Evolutionary conservation across 2,888 invertebrate genomes (phyloP), one percentile per base, ranked within the genome.

Genomic region (Norana najaformis): DNA sequence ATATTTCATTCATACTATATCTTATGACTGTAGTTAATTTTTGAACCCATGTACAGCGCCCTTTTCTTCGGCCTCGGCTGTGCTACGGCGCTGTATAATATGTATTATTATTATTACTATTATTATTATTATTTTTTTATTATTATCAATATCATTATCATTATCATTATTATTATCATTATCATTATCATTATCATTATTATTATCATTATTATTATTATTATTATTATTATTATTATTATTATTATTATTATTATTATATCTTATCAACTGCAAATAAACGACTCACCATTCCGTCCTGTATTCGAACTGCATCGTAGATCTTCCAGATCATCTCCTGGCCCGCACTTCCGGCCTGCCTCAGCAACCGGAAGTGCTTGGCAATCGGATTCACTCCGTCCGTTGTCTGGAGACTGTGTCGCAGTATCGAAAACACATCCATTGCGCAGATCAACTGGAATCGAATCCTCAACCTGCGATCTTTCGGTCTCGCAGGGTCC

Each of bases 241-340:
- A 89, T 34, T 34, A 89, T 47, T 53, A 39, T 89, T 53, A 89
- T 34, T 38, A 13, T 37, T 38, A 23, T 20, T n/a, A n/a, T n/a
- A 69, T 23, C 69, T 1, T 8, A 14, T 1, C 30, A 69, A n/a
- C 69, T 8, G n/a, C 8, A 34, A 41, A 85, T 47, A 35, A 37
- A 53, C 39, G n/a, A 93, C 96, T 96, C 95, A 98, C 98, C 97
- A 97, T 97, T 93, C 97, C 97, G 94, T 98, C 98, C 92, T 96
- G 96, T 95, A 97, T 98, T 93, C 97, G 96, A 94, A 96, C 97
- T 1, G 97, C 98, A 93, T 98, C 98, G 95, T 97, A 97, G 92
- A 98, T 97, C 94, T 97, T 97, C 98, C 98, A 98, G 88, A 97
- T 96, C 92, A 97, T 96, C 93, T 98, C 98, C 0, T 98, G 98